Evolutionary conservation across 2,113 vertebrate species (phyloP), one percentile per base, ranked within the genome.

Genomic region (Salvelinus sp.): DNA sequence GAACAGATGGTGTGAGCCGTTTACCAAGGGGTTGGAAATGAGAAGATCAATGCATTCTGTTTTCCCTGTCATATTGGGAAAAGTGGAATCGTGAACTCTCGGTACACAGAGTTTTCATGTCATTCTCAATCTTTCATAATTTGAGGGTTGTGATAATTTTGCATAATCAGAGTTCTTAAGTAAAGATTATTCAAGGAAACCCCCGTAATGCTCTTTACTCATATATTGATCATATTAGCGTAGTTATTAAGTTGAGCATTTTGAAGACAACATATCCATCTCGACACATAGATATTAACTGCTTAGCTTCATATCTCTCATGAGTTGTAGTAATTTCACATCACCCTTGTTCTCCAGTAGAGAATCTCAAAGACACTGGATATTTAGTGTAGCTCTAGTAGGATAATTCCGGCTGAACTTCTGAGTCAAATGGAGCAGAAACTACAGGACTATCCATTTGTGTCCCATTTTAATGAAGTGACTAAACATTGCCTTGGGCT

Each of bases 391-490:
- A 27, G 38, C 12, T 27, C 14, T 14, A 13, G 74, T 20, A 25
- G 47, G 54, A 69, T n/a, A 28, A 73, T 79, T 50, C 70, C 68
- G 18, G 75, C 75, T 48, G 76, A 64, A 30, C 66, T 76, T 81
- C 69, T 75, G 74, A 48, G 73, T 82, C 74, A 88, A 91, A 85
- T 86, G 88, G 89, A 88, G 81, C 86, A 82, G 83, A 83, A 86
- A 85, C 83, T 78, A 82, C 81, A 80, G 74, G 20, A 73, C 70
- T 75, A 74, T 88, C 80, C 82, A 79, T 89, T 90, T 89, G 87
- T 88, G 85, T 85, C 82, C 79, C 28, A 25, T 90, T 90, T 91
- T 33, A 33, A 33, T 33, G 33, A 33, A 33, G 6, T 7, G 33
- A 33, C 33, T 33, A 33, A 7, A 33, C 33, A 33, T 33, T 33